Percentiles rank a stretch among this genome's conserved stretches.
Conservation (phyloP, 2,113 vertebrate genomes). For the Muscicapa adusta region DNA sequence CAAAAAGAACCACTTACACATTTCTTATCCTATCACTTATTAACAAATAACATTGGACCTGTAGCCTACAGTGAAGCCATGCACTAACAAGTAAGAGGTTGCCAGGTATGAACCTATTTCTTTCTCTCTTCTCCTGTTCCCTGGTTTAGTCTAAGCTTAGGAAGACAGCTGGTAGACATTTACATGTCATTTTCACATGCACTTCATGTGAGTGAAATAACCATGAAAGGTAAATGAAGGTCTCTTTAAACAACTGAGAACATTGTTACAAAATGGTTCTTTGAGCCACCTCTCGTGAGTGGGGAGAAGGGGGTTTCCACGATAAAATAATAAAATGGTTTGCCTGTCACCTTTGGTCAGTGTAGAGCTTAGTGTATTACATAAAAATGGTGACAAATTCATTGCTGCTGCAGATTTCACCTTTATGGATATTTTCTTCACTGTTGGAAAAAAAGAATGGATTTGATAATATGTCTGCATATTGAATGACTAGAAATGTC, state of each 20-base stretch:
- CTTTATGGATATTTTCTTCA: slow-evolving; percentile 40
- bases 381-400: slow-evolving; percentile 28
- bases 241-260: not conserved
- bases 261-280: not conserved
- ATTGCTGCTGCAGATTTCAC: not conserved
- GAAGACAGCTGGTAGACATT: not conserved
- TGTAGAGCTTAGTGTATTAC: not conserved
- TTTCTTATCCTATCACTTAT: not conserved
- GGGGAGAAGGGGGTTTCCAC: not conserved
- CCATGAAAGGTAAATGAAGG: not conserved
- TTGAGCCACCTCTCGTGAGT: not conserved
- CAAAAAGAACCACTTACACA: not conserved
- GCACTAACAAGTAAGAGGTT: not conserved
- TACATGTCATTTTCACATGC: not conserved
- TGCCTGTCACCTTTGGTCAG: not conserved
- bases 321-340: slow-evolving; percentile 17
- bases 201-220: not conserved
- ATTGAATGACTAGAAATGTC: slow-evolving; percentile 27
- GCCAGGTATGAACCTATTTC: not conserved
- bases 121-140: not conserved
- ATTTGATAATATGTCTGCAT: slow-evolving; percentile 12
- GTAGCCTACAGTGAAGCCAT: not conserved
- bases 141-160: not conserved
- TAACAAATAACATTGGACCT: not conserved
- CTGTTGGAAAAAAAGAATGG: slow-evolving; percentile 28